Evolutionary conservation across 2,113 vertebrate species (phyloP).

Genomic region (Rhombomys opimus): DNA sequence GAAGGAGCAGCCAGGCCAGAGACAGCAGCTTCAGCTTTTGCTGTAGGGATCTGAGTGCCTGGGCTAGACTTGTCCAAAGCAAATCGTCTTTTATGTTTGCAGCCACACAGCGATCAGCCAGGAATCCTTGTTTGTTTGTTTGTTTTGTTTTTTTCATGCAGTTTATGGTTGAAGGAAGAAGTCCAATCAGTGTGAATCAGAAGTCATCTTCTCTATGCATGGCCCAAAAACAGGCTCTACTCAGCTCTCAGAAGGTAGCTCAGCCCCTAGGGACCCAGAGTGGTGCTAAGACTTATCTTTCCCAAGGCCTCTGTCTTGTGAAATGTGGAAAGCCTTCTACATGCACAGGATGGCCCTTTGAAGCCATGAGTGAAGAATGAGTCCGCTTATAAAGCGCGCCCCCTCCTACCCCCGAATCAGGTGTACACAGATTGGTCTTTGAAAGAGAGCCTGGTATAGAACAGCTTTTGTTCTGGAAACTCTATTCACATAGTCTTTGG

Average conservation of each 20-base stretch:
- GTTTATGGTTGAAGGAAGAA: neutral
- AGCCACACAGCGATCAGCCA: neutral
- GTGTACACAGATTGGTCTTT: neutral
- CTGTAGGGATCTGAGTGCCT: neutral
- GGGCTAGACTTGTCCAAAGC: neutral
- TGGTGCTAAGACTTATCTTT: neutral
- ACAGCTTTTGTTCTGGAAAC: neutral
- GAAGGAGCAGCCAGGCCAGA: neutral
- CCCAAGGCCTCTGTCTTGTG: neutral
- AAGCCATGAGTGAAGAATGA: neutral
- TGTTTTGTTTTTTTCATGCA: neutral
- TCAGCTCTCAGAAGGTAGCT: neutral
- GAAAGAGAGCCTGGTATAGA: neutral
- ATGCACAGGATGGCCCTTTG: neutral
- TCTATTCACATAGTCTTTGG: neutral
- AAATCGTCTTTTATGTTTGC: constrained; percentile 6
- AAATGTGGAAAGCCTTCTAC: neutral
- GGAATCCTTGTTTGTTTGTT: neutral
- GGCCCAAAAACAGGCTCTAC: neutral
- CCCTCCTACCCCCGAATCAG: neutral
- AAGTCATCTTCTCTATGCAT: neutral
- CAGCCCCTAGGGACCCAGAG: neutral
- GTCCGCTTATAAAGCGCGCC: rapidly evolving
- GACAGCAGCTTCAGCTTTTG: neutral
- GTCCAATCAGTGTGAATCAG: neutral